Conservation (phyloP, 1,140 invertebrate genomes). For the Drosophila serrata region DNA sequence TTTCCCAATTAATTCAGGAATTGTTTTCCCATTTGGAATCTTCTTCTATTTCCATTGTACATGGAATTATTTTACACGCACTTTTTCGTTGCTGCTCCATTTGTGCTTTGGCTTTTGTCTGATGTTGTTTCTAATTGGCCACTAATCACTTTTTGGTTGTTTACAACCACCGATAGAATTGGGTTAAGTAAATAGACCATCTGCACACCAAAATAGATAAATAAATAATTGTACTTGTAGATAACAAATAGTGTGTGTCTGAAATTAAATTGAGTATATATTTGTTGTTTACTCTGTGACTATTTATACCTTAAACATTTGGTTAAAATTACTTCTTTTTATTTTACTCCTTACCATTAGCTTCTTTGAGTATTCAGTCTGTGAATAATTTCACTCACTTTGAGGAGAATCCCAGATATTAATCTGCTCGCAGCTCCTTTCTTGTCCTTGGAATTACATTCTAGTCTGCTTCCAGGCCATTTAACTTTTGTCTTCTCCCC, state of each 20-base stretch:
- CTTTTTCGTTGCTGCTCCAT: not conserved
- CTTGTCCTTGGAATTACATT: conserved; percentile 17
- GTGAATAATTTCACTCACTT: conserved; percentile 5
- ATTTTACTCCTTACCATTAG: not conserved
- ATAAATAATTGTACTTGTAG: not conserved
- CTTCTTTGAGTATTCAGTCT: not conserved
- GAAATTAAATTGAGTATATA: not conserved
- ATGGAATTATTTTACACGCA: not conserved
- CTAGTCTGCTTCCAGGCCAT: conserved; percentile 26
- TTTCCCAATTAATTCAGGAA: conserved; percentile 37
- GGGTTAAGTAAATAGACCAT: conserved; percentile 1
- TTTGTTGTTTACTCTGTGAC: not conserved
- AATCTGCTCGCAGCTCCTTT: no score
- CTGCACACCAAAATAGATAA: not conserved
- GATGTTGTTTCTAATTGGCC: conserved; percentile 37
- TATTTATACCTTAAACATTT: no score
- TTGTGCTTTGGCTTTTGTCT: conserved; percentile 23
- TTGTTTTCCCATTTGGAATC: conserved; percentile 20
- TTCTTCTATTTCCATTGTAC: not conserved
- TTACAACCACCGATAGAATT: not conserved
- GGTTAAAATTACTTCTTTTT: not conserved
- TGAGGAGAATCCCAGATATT: not conserved
- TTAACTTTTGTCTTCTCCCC: conserved; percentile 22
- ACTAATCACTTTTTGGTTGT: conserved; percentile 30
- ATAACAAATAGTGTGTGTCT: not conserved